These are phyloP conservation scores for Margarornis squamiger DNA, from an alignment of 2,797 vertebrate species.

Conservation along the genomic window DNA sequence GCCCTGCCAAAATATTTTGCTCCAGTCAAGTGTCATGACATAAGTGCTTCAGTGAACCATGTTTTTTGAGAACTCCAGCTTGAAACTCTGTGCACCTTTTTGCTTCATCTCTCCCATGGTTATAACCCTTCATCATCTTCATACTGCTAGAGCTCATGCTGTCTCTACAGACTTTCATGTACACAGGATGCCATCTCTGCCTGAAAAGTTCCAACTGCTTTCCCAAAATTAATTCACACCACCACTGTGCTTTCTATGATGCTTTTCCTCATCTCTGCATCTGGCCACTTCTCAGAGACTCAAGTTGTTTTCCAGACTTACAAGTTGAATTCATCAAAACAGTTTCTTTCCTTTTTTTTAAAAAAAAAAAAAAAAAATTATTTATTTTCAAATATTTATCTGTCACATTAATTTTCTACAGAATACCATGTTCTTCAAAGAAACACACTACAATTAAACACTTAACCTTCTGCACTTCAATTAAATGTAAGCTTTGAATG, in stretches of 20 bases:
- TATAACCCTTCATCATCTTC: background rate
- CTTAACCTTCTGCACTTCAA: background rate
- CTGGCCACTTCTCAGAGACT: background rate
- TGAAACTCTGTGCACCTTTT: background rate
- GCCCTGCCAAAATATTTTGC: background rate
- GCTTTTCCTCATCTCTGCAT: background rate
- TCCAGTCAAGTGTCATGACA: background rate
- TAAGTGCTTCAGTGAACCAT: background rate
- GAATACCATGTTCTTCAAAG: background rate
- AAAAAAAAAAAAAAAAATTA: background rate
- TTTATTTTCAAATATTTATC: background rate
- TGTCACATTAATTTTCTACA: background rate
- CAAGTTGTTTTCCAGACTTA: conserved; percentile 15
- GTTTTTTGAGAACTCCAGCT: background rate
- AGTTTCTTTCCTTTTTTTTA: background rate
- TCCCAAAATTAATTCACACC: conserved; percentile 5
- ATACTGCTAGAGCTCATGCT: background rate
- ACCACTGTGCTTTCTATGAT: background rate
- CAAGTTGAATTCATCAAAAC: background rate
- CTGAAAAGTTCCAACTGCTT: conserved; percentile 11
- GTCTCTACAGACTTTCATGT: conserved; percentile 11
- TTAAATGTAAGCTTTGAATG: background rate
- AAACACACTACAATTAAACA: background rate
- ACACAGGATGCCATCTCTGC: background rate
- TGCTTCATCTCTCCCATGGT: background rate